Evolutionary conservation across 2,113 vertebrate species (phyloP).

Genomic region (Salvelinus fontinalis): DNA sequence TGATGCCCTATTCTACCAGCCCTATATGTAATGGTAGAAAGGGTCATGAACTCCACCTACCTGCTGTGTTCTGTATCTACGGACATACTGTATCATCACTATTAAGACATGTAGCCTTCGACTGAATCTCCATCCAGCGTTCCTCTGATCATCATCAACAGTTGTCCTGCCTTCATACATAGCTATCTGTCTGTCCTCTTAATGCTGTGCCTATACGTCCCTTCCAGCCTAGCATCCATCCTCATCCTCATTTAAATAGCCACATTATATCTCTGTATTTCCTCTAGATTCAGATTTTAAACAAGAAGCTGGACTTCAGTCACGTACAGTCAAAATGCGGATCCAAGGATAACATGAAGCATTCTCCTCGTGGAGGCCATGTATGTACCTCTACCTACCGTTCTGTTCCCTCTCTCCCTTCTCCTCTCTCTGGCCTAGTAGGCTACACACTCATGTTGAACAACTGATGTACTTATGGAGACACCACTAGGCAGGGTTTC

Average conservation of each 20-base stretch:
- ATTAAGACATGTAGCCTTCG: background rate
- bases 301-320: constrained; percentile 92
- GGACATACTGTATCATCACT: too few species aligned
- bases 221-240: constrained; percentile 11
- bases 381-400: constrained; percentile 79
- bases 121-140: background rate
- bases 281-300: constrained; percentile 95
- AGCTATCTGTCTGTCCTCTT: background rate
- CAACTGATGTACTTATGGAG: background rate
- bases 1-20: too few species aligned
- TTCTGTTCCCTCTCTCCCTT: constrained; percentile 5
- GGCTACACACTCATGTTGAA: background rate
- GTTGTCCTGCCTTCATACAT: background rate
- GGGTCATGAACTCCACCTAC: too few species aligned
- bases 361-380: constrained; percentile 83
- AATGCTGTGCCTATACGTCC: background rate
- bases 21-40: background rate
- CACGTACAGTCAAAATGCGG: constrained; percentile 86
- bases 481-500: too few species aligned
- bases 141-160: background rate
- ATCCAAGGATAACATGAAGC: constrained; percentile 94
- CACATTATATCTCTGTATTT: constrained; percentile 62
- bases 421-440: background rate
- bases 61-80: background rate
- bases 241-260: constrained; percentile 32